Evolutionary conservation across 2,888 invertebrate species (phyloP), one percentile per base, ranked within the genome.

Genomic region (Perdita meconis): DNA sequence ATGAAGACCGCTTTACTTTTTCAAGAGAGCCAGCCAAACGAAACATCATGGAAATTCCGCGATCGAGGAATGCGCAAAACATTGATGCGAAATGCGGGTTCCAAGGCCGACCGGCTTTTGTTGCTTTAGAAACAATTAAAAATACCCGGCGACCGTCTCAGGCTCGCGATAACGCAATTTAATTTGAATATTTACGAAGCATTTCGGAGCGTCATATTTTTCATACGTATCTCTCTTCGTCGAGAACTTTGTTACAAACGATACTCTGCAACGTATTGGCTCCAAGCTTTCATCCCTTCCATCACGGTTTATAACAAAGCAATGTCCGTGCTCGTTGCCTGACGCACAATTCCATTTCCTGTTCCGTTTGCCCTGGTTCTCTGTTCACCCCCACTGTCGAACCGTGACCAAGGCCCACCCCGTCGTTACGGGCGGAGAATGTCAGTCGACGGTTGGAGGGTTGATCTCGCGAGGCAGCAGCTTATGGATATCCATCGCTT

Each of bases 341-440:
- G 51, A 61, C 24, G 51, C 30, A 1, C 30, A 70, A 66, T 75
- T 57, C 73, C 78, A 63, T 65, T 53, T 73, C 56, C 78, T 64
- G 47, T 71, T 69, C 44, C 64, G 44, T 44, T 55, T 70, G 53
- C 55, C 50, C 50, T 22, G 50, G 50, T 47, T 64, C 69, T 57
- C 65, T 56, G 40, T 68, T 64, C 65, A 22, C 72, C 64, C 74
- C 65, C 68, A 56, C 55, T 50, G 38, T 71, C 60, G 61, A 70
- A 63, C 69, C 74, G 42, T 73, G 78, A 70, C 75, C 60, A 73
- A 60, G 63, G 42, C 68, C 57, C 77, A 76, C 77, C 80, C 75
- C 80, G 53, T 82, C 75, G 67, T 79, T 59, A 64, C 70, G 68
- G 66, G 2, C 26, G 34, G 64, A 66, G 73, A 84, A 82, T 72